Conservation (phyloP, 1,140 invertebrate genomes). For the Brachionus rotundiformis region DNA sequence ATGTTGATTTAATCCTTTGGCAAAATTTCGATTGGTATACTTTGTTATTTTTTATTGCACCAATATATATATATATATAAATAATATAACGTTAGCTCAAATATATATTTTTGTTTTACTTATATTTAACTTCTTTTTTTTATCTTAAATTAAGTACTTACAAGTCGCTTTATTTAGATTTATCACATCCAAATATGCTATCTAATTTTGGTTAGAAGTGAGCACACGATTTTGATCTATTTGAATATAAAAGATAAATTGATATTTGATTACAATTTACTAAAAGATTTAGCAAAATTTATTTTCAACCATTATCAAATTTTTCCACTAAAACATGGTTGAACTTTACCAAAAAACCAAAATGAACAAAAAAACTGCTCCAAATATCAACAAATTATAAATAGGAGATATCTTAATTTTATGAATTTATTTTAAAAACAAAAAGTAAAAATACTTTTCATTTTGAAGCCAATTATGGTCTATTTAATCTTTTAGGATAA, state of each 20-base stretch:
- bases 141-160: background rate
- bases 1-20: background rate
- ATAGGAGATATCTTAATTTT: background rate
- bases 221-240: background rate
- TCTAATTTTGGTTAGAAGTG: background rate
- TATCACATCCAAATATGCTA: background rate
- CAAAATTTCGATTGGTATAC: background rate
- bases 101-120: background rate
- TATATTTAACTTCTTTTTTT: constrained; percentile 7
- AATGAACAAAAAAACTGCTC: background rate
- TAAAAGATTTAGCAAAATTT: constrained; percentile 23
- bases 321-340: background rate
- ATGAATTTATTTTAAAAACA: background rate
- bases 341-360: constrained; percentile 19
- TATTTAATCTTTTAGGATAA: background rate
- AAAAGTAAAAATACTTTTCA: background rate
- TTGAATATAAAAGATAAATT: background rate
- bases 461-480: background rate
- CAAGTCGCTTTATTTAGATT: background rate
- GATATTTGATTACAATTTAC: constrained; percentile 32
- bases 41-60: constrained; percentile 10
- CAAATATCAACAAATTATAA: background rate
- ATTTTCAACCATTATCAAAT: constrained; percentile 30
- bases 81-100: background rate
- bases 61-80: too few species aligned